phyloP scores from a whole-genome alignment of 2,888 invertebrate genomes.

The Cheilosia grossa region DNA sequence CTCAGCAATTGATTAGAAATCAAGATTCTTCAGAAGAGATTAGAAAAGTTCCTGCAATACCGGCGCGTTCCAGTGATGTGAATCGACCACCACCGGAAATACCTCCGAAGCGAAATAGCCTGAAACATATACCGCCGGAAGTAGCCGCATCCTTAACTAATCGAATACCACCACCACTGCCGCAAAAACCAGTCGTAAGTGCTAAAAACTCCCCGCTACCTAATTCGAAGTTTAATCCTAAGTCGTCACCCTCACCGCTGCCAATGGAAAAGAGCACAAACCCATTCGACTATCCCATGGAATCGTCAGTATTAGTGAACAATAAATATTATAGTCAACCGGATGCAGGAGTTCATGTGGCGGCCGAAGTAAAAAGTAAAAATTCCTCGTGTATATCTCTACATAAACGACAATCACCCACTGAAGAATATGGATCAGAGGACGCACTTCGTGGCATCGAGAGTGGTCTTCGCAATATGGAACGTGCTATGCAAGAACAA shows the following conservation, averaged over 20 bases:
- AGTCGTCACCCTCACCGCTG: conserved; percentile 76
- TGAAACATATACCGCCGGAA: conserved; percentile 81
- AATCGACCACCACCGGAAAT: conserved; percentile 82
- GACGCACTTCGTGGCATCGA: conserved; percentile 83
- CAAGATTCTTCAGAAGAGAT: conserved; percentile 75
- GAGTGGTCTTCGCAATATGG: conserved; percentile 83
- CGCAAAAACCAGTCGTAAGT: conserved; percentile 81
- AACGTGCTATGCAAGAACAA: conserved; percentile 83
- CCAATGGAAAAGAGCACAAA: conserved; percentile 81
- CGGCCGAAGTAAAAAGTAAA: conserved; percentile 56
- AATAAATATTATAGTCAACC: conserved; percentile 29
- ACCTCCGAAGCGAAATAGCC: conserved; percentile 82
- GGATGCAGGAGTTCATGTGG: conserved; percentile 13
- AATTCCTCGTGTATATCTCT: conserved; percentile 46
- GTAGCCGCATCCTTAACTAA: conserved; percentile 40
- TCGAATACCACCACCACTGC: conserved; percentile 81
- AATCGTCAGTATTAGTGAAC: conserved; percentile 37
- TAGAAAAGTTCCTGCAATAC: conserved; percentile 81
- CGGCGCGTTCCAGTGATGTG: conserved; percentile 80
- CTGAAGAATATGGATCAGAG: conserved; percentile 83
- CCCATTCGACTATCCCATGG: conserved; percentile 78
- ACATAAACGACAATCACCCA: conserved; percentile 77
- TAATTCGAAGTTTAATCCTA: conserved; percentile 80
- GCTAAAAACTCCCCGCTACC: conserved; percentile 82
- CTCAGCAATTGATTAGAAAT: conserved; percentile 80